Percentiles rank a stretch among this genome's conserved stretches.
These are phyloP conservation scores for Chorisops tibialis DNA, from an alignment of 2,888 invertebrate genomes.

Conservation along the genomic window DNA sequence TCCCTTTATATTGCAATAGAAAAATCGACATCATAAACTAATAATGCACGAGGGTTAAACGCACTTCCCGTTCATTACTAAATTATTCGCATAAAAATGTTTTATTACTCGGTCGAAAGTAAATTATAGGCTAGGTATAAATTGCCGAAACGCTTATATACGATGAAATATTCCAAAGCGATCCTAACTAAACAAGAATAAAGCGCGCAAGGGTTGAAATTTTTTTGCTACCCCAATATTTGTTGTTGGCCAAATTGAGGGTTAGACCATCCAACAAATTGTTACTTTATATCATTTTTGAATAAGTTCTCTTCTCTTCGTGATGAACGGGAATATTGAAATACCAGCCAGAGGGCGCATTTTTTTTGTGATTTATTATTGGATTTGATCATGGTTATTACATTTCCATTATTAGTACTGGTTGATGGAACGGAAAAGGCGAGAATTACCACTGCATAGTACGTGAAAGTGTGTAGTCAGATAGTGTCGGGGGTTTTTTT, in stretches of 20 bases:
- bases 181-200: background rate
- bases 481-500: constrained; percentile 1
- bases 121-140: constrained; percentile 20
- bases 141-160: background rate
- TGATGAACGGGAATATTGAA: background rate
- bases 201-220: background rate
- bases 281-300: constrained; percentile 21
- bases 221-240: constrained; percentile 1
- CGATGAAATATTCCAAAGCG: too few species aligned
- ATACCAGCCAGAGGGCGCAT: background rate
- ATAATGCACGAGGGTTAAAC: constrained; percentile 14
- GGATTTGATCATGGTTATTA: constrained; percentile 12
- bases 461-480: background rate
- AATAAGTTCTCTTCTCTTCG: background rate
- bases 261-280: constrained; percentile 18
- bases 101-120: background rate
- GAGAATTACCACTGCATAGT: background rate
- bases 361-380: constrained; percentile 13
- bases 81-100: background rate
- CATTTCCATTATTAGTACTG: constrained; percentile 15
- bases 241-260: constrained; percentile 17
- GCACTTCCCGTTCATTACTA: background rate
- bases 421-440: background rate
- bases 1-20: constrained; percentile 2
- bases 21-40: constrained; percentile 14